Base-by-base conservation (phyloP, 2,888 invertebrate species). In the Dicyrtomina minuta region DNA sequence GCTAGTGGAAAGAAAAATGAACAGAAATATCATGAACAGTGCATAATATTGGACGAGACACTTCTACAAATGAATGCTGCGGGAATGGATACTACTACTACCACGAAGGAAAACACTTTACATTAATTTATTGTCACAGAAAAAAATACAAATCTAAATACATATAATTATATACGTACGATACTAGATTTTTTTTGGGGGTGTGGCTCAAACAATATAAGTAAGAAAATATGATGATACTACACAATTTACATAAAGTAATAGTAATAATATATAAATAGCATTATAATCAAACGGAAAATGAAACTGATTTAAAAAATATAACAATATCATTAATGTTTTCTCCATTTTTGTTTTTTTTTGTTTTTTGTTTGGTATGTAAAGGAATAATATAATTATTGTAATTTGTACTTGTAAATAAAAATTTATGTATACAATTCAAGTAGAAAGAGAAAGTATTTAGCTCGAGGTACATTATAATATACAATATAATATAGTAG, bases 141-240 rank as follows among this genome's bases (percentile, higher is more conserved):
- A 27, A 26, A 55, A 15, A 55, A 26, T 22, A 55, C 24, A 55
- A 55, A 24, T 51, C 22, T 55, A 55, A 24, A 55, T 26, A 55
- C 55, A 55, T 26, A 26, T 24, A 27, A 24, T 26, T 55, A 55
- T 55, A 55, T 55, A 55, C 55, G 55, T 55, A 55, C 20, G n/a
- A 46, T 17, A 46, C 15, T 61, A 46, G 55, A 55, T 65, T 65
- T 60, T 27, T 49, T 44, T 51, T 64, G n/a, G 58, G 58, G 65
- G 65, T 43, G 43, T 55, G 65, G 65, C 65, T 65, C 65, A 65
- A 65, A 65, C 53, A 55, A 56, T 39, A 24, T 26, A 39, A 61
- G 17, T 53, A 60, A 44, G 43, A 55, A 55, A 15, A 8, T 65
- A 20, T 53, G 33, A 15, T 33, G 33, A 33, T 33, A 33, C 33